These are phyloP conservation scores for Mus pahari DNA, from an alignment of 2,113 vertebrate genomes.

Conservation along the genomic window DNA sequence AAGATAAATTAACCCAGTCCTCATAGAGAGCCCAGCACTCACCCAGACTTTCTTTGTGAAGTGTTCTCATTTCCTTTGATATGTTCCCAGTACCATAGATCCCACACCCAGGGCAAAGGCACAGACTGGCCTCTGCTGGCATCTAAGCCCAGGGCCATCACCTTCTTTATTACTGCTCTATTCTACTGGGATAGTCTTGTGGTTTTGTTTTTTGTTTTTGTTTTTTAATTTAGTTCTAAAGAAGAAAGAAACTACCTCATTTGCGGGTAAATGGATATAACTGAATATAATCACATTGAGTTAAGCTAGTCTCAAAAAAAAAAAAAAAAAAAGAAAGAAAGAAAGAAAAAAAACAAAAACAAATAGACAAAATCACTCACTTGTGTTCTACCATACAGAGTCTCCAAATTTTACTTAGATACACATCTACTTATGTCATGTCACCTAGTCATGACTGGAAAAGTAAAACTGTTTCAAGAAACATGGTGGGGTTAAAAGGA, in stretches of 20 bases:
- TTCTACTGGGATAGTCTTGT: not conserved
- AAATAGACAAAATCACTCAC: not conserved
- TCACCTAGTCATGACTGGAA: not conserved
- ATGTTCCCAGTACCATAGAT: not conserved
- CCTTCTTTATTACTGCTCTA: constrained; percentile 16
- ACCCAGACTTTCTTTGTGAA: constrained; percentile 6
- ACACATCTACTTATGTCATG: not conserved
- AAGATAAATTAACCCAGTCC: constrained; percentile 61
- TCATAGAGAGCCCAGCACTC: not conserved
- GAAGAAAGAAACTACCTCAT: not conserved
- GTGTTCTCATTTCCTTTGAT: constrained; percentile 49
- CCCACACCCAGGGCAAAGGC: not conserved
- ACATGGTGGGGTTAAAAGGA: not conserved
- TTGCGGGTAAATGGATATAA: not conserved
- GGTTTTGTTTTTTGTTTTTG: not conserved
- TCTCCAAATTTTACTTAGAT: not conserved
- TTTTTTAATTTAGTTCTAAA: not conserved
- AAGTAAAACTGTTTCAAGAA: not conserved
- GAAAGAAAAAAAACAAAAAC: not conserved
- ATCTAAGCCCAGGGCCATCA: not conserved
- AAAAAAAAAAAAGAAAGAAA: no score
- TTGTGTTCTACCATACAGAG: not conserved
- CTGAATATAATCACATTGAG: not conserved
- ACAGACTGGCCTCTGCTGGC: not conserved
- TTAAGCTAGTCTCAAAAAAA: not conserved